Conservation (phyloP, 2,888 invertebrate species). For the Helicoverpa assulta region DNA sequence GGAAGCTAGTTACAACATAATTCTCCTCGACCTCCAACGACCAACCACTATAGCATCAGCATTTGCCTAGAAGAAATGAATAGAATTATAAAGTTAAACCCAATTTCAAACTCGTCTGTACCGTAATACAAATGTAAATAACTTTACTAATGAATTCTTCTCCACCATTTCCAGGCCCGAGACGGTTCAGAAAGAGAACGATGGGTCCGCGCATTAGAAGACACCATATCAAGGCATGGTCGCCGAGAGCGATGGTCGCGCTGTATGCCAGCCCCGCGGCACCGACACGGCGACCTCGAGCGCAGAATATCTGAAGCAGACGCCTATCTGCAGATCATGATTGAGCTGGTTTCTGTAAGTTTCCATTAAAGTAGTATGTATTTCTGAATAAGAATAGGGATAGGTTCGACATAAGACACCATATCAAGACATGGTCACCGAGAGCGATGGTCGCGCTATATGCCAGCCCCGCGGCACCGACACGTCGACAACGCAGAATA, state of each 20-base stretch:
- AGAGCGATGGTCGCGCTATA: slow-evolving; percentile 86
- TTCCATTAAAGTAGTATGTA: slow-evolving; percentile 60
- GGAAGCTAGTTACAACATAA: too few species aligned
- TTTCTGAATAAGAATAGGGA: slow-evolving; percentile 84
- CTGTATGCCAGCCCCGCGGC: slow-evolving; percentile 80
- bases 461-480: slow-evolving; percentile 81
- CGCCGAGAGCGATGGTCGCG: slow-evolving; percentile 88
- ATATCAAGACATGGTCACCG: slow-evolving; percentile 94
- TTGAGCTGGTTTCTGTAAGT: slow-evolving; percentile 95
- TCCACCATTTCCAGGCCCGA: slow-evolving; percentile 93
- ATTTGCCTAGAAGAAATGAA: background rate
- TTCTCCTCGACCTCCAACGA: too few species aligned
- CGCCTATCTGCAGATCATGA: slow-evolving; percentile 98
- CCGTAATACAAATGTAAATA: background rate
- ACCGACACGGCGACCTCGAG: slow-evolving; percentile 93
- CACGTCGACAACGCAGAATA: slow-evolving; percentile 94
- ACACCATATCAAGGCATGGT: slow-evolving; percentile 96
- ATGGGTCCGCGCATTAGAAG: slow-evolving; percentile 98
- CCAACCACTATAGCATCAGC: too few species aligned
- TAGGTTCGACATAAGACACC: slow-evolving; percentile 99
- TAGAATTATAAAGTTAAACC: background rate
- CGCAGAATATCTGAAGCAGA: slow-evolving; percentile 98
- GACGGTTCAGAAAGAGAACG: slow-evolving; percentile 98
- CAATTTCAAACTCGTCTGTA: background rate
- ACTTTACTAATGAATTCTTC: background rate